Percentiles rank a stretch among this genome's conserved stretches.
Evolutionary conservation across 2,888 invertebrate species (phyloP).

Genomic region (Papilio protenor): DNA sequence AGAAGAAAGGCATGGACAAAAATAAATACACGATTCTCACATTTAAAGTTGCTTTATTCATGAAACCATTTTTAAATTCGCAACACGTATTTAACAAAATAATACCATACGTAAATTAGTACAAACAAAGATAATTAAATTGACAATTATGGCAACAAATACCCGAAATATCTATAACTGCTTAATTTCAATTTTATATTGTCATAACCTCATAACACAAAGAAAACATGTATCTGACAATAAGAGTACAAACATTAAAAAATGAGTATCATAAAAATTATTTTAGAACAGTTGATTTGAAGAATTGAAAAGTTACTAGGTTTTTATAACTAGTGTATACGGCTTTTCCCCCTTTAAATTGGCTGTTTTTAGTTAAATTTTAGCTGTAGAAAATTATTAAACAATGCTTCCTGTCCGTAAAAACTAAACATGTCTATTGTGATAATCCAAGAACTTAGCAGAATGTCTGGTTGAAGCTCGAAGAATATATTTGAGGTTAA

Average conservation of each 20-base stretch:
- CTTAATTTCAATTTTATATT: background rate
- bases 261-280: background rate
- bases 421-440: background rate
- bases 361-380: background rate
- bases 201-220: background rate
- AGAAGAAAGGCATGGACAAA: background rate
- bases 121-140: constrained; percentile 43
- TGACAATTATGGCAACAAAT: background rate
- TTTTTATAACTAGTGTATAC: background rate
- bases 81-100: constrained; percentile 55
- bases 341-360: background rate
- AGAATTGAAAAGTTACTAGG: background rate
- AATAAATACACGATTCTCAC: constrained; percentile 50
- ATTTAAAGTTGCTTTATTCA: constrained; percentile 69
- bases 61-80: constrained; percentile 57
- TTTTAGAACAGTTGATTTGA: background rate
- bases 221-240: background rate
- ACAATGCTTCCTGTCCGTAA: background rate
- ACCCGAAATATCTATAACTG: background rate
- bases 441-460: background rate
- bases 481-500: background rate
- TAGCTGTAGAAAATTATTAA: too few relatives aligned
- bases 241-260: background rate
- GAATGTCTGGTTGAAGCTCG: background rate
- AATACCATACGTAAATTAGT: constrained; percentile 55